Base-by-base conservation (phyloP, 2,888 invertebrate species). In the Pterostichus madidus region DNA sequence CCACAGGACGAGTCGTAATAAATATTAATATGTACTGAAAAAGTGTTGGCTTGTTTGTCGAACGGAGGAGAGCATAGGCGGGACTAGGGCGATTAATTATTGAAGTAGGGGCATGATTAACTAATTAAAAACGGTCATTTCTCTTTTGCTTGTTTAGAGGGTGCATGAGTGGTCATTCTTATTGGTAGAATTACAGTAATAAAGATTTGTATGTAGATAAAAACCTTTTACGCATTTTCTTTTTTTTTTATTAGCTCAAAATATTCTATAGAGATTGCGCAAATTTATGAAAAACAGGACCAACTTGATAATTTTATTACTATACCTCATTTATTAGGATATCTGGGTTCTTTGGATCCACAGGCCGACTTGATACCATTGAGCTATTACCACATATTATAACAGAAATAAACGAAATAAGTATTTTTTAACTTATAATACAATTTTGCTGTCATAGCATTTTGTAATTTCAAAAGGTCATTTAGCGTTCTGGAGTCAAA, bases 1-100 rank as follows among this genome's bases (percentile, higher is more conserved):
- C 85, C 68, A 32, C 84, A 85, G 86, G 86, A 88, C 89, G 87
- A 88, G 89, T 89, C 88, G 89, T 88, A 89, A 90, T 90, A 90
- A 90, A 90, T 89, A 89, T 89, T 89, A 89, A 89, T 89, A 89
- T 89, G 88, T 87, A 53, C 8, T 32, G 76, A 68, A 68, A 88
- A 89, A 88, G 89, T 89, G 89, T 87, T 89, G 64, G 64, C 32
- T 64, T 64, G 64, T 64, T 64, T 64, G 64, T 39, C 68, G 44
- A 71, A 44, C 44, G 68, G 44, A 44, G 15, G 17, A 17, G 13
- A n/a, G 11, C 68, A 71, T 71, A 44, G 68, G 68, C 68, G 68
- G 68, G 24, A 24, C 52, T 10, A 52, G 68, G 13, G 17, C 10
- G 11, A 39, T 71, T 71, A 32, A 64, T 64, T 35, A 64, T 44